Evolutionary conservation across 2,113 vertebrate genomes (phyloP).

Genomic region (Numida meleagris): DNA sequence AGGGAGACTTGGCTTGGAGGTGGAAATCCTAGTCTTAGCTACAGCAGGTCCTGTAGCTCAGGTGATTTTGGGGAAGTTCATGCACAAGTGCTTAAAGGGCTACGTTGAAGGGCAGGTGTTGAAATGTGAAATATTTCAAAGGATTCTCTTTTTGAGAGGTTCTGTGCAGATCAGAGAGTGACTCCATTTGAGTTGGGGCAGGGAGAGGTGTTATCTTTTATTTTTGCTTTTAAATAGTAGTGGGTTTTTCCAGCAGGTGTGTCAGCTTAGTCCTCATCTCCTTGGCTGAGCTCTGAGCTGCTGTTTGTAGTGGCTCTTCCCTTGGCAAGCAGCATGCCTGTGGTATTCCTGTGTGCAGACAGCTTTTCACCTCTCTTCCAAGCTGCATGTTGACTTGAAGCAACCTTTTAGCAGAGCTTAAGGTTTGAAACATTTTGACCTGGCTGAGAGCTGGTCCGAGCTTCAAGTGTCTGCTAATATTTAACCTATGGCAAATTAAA

Average conservation of each 20-base stretch:
- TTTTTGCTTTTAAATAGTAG: background rate
- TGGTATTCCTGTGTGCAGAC: background rate
- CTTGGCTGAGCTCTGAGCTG: background rate
- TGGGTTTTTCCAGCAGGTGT: background rate
- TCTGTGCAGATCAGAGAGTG: background rate
- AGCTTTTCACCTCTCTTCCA: background rate
- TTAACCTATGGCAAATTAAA: background rate
- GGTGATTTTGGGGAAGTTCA: background rate
- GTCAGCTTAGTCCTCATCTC: background rate
- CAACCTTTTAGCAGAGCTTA: background rate
- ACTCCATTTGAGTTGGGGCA: background rate
- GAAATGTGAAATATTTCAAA: background rate
- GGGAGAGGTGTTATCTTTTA: background rate
- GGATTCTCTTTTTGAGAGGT: background rate
- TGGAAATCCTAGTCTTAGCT: background rate
- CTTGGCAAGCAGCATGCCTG: rapidly evolving
- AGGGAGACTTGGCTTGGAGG: background rate
- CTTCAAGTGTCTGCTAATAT: background rate
- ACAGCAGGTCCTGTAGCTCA: background rate
- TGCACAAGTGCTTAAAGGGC: background rate
- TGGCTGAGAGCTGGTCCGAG: background rate
- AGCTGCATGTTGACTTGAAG: background rate
- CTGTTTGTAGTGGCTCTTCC: background rate
- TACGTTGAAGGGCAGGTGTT: background rate
- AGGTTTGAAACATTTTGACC: background rate